Conservation (phyloP, 2,797 vertebrate species). For the Platyrinchus mystaceus region DNA sequence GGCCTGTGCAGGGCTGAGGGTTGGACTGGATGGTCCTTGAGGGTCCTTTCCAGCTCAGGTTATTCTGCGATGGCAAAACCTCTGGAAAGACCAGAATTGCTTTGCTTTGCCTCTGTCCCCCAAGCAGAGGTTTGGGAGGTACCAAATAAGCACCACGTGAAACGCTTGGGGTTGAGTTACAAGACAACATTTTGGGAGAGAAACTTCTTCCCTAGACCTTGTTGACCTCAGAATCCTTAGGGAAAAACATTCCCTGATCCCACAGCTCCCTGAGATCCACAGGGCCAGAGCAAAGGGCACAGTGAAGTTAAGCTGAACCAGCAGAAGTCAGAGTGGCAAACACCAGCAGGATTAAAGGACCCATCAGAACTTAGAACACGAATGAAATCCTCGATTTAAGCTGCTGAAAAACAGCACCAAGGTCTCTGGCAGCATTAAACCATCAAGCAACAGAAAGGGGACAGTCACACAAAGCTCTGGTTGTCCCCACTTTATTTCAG, state of each 20-base stretch:
- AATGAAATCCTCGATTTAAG: neutral
- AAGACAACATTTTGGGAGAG: neutral
- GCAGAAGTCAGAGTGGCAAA: neutral
- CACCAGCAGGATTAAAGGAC: neutral
- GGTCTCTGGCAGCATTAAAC: neutral
- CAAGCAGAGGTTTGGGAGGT: neutral
- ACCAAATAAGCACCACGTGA: neutral
- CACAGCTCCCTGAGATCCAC: neutral
- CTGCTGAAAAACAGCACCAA: neutral
- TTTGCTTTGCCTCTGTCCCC: neutral
- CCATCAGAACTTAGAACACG: neutral
- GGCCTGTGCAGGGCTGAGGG: neutral
- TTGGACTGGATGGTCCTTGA: neutral
- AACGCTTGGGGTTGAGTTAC: neutral
- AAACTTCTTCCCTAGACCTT: neutral
- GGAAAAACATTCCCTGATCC: neutral
- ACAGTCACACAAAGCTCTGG: neutral
- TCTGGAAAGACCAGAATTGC: neutral
- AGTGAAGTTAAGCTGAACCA: neutral
- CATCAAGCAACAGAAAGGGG: neutral
- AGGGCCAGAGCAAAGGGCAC: rapidly evolving
- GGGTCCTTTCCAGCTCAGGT: neutral
- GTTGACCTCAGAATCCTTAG: neutral
- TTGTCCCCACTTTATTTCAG: neutral
- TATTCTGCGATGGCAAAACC: neutral